Evolutionary conservation across 1,140 invertebrate species (phyloP), one percentile per base, ranked within the genome.

Genomic region (Centruroides sculpturatus): DNA sequence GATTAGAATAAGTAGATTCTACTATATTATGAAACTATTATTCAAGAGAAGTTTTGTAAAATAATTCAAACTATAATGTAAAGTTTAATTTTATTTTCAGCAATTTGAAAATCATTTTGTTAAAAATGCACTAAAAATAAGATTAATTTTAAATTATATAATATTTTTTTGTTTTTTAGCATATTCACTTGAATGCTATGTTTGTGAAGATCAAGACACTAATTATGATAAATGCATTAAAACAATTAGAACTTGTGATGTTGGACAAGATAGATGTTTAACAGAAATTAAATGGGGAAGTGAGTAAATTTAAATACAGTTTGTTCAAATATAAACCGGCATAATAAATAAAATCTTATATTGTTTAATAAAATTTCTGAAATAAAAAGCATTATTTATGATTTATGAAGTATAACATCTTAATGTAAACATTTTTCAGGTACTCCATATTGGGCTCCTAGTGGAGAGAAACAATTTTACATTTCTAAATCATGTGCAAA

Each of bases 201-300:
- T 95, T 11, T 98, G 94, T 74, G 80, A 83, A 58, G 82, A 87
- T 67, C 93, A 98, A 77, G 89, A 93, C 67, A 85, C 86, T 65
- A 98, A 98, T 70, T 81, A 79, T 47, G 91, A 88, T 65, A 98
- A 98, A 76, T 98, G 94, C 74, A 74, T 89, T 9, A 91, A 87
- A 69, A 93, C 91, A 5, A 89, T 94, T 23, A 86, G 85, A 72
- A 91, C 87, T 34, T 98, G 94, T 73, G 83, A 91, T 64, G 81
- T 85, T 66, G 82, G 80, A 41, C 80, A 97, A 72, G 90, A 97
- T 74, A 81, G 84, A 49, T 98, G 94, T 73, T 77, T 89, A 50
- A 85, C 90, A 2, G 87, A 90, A 77, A 86, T 94, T 9, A 82
- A 80, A 70, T 95, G 91, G 92, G 89, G 91, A 72, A 83, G 82